Conservation (phyloP, 2,797 vertebrate genomes). For the Loriculus beryllinus region DNA sequence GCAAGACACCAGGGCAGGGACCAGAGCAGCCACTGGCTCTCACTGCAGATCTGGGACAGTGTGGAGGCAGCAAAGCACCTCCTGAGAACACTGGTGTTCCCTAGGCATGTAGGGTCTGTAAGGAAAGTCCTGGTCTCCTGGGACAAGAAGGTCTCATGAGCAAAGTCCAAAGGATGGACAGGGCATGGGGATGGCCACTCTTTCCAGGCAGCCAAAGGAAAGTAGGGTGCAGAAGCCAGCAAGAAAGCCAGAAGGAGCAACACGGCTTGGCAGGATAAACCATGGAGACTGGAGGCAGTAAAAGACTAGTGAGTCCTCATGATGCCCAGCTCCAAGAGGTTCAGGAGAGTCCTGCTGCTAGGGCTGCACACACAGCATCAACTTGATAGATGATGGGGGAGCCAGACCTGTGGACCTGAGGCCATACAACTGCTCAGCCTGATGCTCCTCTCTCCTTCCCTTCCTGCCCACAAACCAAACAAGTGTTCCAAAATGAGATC, state of each 20-base stretch:
- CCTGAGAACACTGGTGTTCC: background rate
- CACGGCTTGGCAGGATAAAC: accelerated
- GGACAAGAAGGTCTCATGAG: background rate
- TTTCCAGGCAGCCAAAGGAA: background rate
- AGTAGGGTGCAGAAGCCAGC: background rate
- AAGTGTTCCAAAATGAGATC: background rate
- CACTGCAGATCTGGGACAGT: accelerated
- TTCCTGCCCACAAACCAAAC: background rate
- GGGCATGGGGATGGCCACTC: background rate
- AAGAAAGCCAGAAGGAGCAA: background rate
- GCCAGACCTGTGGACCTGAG: background rate
- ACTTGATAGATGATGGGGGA: accelerated
- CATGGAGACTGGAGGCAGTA: background rate
- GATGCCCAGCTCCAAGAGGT: background rate
- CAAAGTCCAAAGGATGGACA: background rate
- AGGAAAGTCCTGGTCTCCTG: background rate
- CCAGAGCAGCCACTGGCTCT: background rate
- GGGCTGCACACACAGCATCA: background rate
- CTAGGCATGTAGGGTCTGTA: background rate
- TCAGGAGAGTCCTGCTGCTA: background rate
- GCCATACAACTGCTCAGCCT: background rate
- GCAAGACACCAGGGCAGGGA: background rate
- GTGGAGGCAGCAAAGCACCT: background rate
- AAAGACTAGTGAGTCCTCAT: accelerated
- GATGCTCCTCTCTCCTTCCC: background rate